phyloP scores from a whole-genome alignment of 1,140 invertebrate genomes.

The Meloidogyne chitwoodi region DNA sequence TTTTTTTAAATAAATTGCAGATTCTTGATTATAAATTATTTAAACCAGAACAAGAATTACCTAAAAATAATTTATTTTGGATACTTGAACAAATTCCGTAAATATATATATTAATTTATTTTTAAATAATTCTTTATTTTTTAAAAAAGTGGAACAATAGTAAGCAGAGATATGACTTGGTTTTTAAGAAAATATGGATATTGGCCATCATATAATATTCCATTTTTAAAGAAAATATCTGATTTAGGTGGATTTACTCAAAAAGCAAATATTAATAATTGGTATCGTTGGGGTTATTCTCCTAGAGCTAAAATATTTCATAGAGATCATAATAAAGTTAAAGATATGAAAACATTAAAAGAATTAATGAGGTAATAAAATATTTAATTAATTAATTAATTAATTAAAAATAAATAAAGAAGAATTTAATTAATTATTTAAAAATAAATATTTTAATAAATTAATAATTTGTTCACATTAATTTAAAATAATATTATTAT shows the following conservation, averaged over 20 bases:
- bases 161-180: constrained; percentile 68
- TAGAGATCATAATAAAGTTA: constrained; percentile 66
- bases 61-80: constrained; percentile 68
- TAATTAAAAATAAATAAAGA: too few relatives aligned
- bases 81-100: constrained; percentile 77
- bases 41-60: constrained; percentile 62
- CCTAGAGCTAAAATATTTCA: constrained; percentile 69
- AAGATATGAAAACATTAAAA: constrained; percentile 66
- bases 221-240: constrained; percentile 71
- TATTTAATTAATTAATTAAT: not conserved
- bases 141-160: constrained; percentile 9
- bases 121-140: not conserved
- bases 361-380: constrained; percentile 68
- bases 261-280: constrained; percentile 62
- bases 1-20: not conserved
- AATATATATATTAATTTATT: not conserved
- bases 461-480: too few relatives aligned
- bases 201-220: constrained; percentile 76
- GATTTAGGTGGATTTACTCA: constrained; percentile 64
- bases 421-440: too few relatives aligned
- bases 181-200: constrained; percentile 69
- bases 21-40: constrained; percentile 71
- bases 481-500: too few relatives aligned
- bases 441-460: too few relatives aligned
- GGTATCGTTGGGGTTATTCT: constrained; percentile 68